Base-by-base conservation (phyloP, 53 echinoderm and acorn worm species). In the Arbacia lixula region DNA sequence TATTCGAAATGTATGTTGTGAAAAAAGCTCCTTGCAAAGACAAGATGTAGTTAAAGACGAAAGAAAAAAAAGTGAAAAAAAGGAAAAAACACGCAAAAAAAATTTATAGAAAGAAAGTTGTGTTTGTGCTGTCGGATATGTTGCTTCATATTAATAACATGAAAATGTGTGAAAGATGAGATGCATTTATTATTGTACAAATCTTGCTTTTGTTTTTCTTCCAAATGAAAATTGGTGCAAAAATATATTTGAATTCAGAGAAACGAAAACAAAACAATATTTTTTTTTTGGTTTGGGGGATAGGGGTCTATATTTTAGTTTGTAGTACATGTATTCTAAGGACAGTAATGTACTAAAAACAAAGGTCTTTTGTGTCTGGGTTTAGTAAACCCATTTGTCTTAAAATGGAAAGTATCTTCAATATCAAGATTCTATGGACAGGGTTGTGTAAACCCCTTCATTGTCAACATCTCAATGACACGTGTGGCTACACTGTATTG, bases 171-270 rank as follows among this genome's bases (percentile, higher is more conserved):
- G 42, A 69, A 69, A 64, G 17, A 64, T 31, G 40, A 53, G 29
- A 52, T 50, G 74, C 53, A 34, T 74, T 74, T 31, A 46, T 14
- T 10, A 14, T 6, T 10, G 14, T 10, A 46, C 8, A 72, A n/a
- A 74, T 53, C 51, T 74, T 74, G 50, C 50, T 74, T 50, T 74
- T 52, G 74, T 74, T 53, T 74, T 74, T 74, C 74, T 74, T 74
- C 74, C 74, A 74, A 53, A 46, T 50, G 49, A 31, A 53, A 74
- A 72, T 74, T 33, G 53, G 74, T 74, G 74, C 74, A 53, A 31
- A 74, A 53, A 74, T 46, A 53, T 74, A 74, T 74, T 74, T 74
- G 26, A 46, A 73, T 53, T 53, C 20, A 25, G 28, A 43, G n/a
- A n/a, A n/a, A n/a, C n/a, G n/a, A n/a, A n/a, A n/a, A n/a, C n/a